A percentile compares a stretch with the other conserved stretches of the same genome.
These are phyloP conservation scores for Plectropomus leopardus DNA, from an alignment of 2,113 vertebrate genomes.

Conservation along the genomic window DNA sequence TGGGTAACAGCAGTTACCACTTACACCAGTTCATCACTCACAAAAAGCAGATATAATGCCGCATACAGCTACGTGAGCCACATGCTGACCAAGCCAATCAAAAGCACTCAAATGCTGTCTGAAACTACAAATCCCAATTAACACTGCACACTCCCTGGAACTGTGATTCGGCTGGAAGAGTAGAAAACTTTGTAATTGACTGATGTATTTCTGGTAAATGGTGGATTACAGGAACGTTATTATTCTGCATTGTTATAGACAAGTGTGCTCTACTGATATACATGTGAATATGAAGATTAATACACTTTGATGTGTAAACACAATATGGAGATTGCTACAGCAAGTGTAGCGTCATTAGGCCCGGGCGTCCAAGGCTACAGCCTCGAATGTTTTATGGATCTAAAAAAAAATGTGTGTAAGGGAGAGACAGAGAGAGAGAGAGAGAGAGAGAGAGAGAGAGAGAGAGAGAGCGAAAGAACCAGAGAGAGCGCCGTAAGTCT, in stretches of 20 bases:
- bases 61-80: slow-evolving; percentile 51
- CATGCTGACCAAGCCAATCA: slow-evolving; percentile 68
- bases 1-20: slow-evolving; percentile 56
- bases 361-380: too few relatives aligned
- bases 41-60: slow-evolving; percentile 39
- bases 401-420: too few relatives aligned
- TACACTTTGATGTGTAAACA: slow-evolving; percentile 38
- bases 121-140: slow-evolving; percentile 57
- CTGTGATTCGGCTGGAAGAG: slow-evolving; percentile 12
- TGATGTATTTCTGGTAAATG: slow-evolving; percentile 32
- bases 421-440: too few relatives aligned
- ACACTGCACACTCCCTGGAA: slow-evolving; percentile 10
- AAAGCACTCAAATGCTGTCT: slow-evolving; percentile 39
- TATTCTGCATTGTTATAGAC: not conserved
- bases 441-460: too few relatives aligned
- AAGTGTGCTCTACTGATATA: slow-evolving; percentile 23
- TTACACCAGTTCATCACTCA: slow-evolving; percentile 73
- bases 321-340: slow-evolving; percentile 53
- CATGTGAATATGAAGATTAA: slow-evolving; percentile 48
- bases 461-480: too few relatives aligned
- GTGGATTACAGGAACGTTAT: not conserved
- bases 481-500: too few relatives aligned
- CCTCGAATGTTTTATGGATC: too few relatives aligned
- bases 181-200: slow-evolving; percentile 29
- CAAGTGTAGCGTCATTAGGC: too few relatives aligned